Percentiles rank a stretch among this genome's conserved stretches.
Evolutionary conservation across 2,797 vertebrate genomes (phyloP).

Genomic region (Notolabrus celidotus): DNA sequence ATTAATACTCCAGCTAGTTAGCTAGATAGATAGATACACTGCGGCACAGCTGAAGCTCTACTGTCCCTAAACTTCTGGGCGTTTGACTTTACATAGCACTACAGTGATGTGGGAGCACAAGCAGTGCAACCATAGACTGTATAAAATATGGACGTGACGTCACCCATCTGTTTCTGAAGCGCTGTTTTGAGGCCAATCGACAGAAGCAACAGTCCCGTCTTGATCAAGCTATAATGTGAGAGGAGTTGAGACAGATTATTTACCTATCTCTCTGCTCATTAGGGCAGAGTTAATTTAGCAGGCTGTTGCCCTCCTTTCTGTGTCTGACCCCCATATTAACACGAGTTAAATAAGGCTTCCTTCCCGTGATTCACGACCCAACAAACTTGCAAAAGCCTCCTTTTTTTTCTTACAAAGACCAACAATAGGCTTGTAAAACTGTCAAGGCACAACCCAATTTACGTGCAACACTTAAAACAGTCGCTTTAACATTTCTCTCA

Average conservation of each 20-base stretch:
- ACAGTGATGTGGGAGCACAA: no score
- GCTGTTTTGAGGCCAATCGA: no score
- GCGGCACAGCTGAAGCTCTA: no score
- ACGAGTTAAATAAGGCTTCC: conserved; percentile 69
- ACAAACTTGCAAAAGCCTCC: conserved; percentile 67
- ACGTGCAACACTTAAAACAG: conserved; percentile 68
- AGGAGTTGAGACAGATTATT: not conserved
- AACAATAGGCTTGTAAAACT: conserved; percentile 87
- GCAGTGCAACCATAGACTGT: no score
- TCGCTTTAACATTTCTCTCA: conserved; percentile 44
- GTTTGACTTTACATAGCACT: no score
- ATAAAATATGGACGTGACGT: no score
- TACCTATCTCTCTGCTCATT: conserved; percentile 28
- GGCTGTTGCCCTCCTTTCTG: conserved; percentile 30
- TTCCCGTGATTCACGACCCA: conserved; percentile 70
- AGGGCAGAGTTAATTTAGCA: conserved; percentile 34
- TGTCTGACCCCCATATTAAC: conserved; percentile 55
- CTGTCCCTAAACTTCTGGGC: no score
- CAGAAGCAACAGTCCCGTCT: no score
- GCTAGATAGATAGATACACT: no score
- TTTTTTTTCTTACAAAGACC: conserved; percentile 57
- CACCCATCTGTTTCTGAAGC: no score
- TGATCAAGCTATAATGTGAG: no score
- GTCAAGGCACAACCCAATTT: conserved; percentile 79
- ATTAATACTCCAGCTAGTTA: no score